A percentile compares a stretch with the other conserved stretches of the same genome.
Evolutionary conservation across 2,888 invertebrate genomes (phyloP).

Genomic region (Trachelus stipa): DNA sequence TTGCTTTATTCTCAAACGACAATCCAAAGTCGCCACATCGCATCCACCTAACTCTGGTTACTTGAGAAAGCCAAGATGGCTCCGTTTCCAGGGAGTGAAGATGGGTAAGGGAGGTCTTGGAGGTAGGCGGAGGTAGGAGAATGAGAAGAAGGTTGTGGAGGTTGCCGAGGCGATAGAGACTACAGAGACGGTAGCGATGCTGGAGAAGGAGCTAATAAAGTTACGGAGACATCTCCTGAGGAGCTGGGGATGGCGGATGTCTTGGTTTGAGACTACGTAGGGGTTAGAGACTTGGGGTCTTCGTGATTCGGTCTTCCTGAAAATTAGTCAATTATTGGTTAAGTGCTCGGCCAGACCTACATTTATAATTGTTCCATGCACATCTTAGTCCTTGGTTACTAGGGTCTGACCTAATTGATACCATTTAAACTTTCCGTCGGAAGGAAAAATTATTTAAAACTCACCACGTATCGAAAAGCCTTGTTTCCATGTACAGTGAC

Average conservation of each 20-base stretch:
- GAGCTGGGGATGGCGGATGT: constrained; percentile 20
- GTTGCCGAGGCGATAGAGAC: not conserved
- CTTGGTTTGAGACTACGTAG: constrained; percentile 13
- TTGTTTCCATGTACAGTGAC: not conserved
- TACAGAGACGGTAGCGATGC: constrained; percentile 16
- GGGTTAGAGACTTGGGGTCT: constrained; percentile 29
- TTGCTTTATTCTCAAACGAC: constrained; percentile 51
- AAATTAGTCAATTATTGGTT: constrained; percentile 65
- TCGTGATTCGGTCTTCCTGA: constrained; percentile 57
- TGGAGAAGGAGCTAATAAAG: constrained; percentile 30
- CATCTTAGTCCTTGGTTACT: not conserved
- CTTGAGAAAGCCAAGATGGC: constrained; percentile 61
- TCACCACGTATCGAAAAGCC: not conserved
- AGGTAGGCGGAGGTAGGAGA: constrained; percentile 32
- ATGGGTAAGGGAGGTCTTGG: constrained; percentile 42
- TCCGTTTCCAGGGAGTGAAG: constrained; percentile 41
- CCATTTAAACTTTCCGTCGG: constrained; percentile 10
- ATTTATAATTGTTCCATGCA: not conserved
- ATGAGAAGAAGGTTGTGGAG: not conserved
- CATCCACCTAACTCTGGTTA: constrained; percentile 52
- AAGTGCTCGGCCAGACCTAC: constrained; percentile 61
- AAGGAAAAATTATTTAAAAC: not conserved
- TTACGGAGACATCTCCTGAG: constrained; percentile 13
- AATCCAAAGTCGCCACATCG: constrained; percentile 46
- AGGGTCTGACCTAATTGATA: constrained; percentile 34